Percentiles rank a stretch among this genome's conserved stretches.
Evolutionary conservation across 2,888 invertebrate species (phyloP).

Genomic region (Yponomeuta malinellus): DNA sequence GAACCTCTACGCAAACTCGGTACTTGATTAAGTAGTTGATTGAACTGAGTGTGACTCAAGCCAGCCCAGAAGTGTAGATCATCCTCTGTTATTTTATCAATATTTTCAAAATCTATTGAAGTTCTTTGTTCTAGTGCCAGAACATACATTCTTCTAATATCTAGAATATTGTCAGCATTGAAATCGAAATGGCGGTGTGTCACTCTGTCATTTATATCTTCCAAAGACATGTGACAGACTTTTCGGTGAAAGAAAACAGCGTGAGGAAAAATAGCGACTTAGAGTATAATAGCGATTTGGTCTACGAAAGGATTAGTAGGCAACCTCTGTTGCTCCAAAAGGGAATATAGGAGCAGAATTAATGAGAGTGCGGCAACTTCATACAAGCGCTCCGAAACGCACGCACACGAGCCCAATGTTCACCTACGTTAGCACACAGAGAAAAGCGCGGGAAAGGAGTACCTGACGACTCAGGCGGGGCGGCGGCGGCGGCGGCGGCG

Average conservation of each 20-base stretch:
- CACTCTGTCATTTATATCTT: slow-evolving; percentile 14
- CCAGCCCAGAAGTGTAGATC: slow-evolving; percentile 19
- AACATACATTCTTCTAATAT: slow-evolving; percentile 18
- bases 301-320: too few relatives aligned
- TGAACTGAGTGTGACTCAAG: slow-evolving; percentile 15
- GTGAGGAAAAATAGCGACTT: too few relatives aligned
- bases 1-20: slow-evolving; percentile 15
- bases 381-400: too few relatives aligned
- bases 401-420: too few relatives aligned
- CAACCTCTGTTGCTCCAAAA: too few relatives aligned
- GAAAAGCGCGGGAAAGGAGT: too few relatives aligned
- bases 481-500: too few relatives aligned
- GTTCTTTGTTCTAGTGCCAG: slow-evolving; percentile 16
- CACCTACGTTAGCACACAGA: too few relatives aligned
- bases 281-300: too few relatives aligned
- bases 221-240: slow-evolving; percentile 12
- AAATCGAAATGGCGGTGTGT: slow-evolving; percentile 14
- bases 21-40: slow-evolving; percentile 16
- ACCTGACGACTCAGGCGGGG: too few relatives aligned
- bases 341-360: too few relatives aligned
- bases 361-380: too few relatives aligned
- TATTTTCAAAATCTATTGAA: slow-evolving; percentile 19
- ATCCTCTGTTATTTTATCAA: slow-evolving; percentile 14
- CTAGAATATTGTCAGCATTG: slow-evolving; percentile 16
- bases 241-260: background rate